Percentiles rank a stretch among this genome's conserved stretches.
These are phyloP conservation scores for Chelonia mydas DNA, from an alignment of 2,797 vertebrate genomes.

Conservation along the genomic window DNA sequence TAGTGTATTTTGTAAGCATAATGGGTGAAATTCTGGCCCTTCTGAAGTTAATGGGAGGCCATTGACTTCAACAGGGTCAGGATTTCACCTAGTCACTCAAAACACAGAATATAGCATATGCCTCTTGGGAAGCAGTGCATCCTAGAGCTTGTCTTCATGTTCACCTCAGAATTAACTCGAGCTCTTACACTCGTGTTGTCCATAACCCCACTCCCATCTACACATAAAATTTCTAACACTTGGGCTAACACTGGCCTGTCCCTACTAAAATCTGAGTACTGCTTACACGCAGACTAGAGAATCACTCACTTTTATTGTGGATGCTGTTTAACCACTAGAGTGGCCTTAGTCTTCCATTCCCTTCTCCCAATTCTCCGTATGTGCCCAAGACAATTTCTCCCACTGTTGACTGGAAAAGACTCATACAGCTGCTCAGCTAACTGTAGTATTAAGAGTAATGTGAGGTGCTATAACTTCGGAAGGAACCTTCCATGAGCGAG, in stretches of 20 bases:
- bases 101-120: neutral
- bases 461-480: too few species aligned
- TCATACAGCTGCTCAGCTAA: neutral
- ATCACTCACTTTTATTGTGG: neutral
- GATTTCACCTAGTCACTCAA: neutral
- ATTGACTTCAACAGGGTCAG: neutral
- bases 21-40: constrained; percentile 2
- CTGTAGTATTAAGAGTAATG: neutral
- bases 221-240: neutral
- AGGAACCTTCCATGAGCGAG: neutral
- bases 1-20: neutral
- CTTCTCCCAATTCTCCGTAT: neutral
- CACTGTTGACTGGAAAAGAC: neutral
- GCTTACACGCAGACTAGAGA: neutral
- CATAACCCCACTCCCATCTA: neutral
- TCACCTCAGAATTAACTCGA: neutral
- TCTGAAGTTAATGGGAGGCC: neutral
- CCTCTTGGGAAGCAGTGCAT: neutral
- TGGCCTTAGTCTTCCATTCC: neutral
- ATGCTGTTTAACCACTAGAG: neutral
- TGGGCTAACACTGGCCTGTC: neutral
- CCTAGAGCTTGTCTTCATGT: constrained; percentile 1
- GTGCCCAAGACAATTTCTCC: neutral
- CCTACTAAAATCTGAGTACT: neutral
- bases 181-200: neutral